A percentile compares a stretch with the other conserved stretches of the same genome.
phyloP scores from a whole-genome alignment of 30 jellyfish, hydroid and myxozoan species.

The Chrysaora quinquecirrha region DNA sequence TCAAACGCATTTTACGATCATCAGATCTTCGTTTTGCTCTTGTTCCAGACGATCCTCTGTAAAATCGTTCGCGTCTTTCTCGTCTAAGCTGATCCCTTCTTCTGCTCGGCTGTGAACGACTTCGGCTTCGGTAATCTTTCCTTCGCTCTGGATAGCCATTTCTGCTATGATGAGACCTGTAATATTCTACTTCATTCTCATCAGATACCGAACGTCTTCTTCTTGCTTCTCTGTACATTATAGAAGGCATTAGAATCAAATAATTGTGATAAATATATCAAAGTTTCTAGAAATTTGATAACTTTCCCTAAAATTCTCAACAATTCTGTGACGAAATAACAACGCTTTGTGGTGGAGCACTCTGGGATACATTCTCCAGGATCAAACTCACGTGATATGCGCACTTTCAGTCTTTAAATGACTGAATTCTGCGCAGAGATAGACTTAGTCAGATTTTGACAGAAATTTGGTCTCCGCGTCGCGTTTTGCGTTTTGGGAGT shows the following conservation, averaged over 20 bases:
- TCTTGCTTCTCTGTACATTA: slow-evolving; percentile 48
- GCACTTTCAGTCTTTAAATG: too few species aligned
- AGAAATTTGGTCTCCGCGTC: too few species aligned
- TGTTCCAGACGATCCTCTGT: slow-evolving; percentile 96
- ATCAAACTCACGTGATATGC: too few species aligned
- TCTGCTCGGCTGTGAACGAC: not conserved
- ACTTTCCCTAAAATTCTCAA: too few species aligned
- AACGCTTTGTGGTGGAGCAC: too few species aligned
- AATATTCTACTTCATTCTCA: slow-evolving; percentile 23
- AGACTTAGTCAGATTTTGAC: too few species aligned
- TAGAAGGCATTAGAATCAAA: slow-evolving; percentile 48
- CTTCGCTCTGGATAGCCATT: slow-evolving; percentile 19
- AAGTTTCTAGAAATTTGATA: too few species aligned
- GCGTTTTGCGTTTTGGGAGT: too few species aligned
- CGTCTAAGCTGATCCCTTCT: slow-evolving; percentile 21
- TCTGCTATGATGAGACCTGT: slow-evolving; percentile 19
- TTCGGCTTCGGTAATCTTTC: slow-evolving; percentile 60
- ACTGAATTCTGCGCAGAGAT: too few species aligned
- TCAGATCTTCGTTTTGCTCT: slow-evolving; percentile 85
- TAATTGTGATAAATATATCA: too few species aligned
- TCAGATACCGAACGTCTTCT: slow-evolving; percentile 36
- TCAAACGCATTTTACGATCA: slow-evolving; percentile 76
- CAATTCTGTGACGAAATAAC: too few species aligned
- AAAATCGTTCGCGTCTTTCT: slow-evolving; percentile 61
- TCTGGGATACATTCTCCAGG: too few species aligned